A percentile compares a stretch with the other conserved stretches of the same genome.
Evolutionary conservation across 2,797 vertebrate species (phyloP).

Genomic region (Prionace glauca): DNA sequence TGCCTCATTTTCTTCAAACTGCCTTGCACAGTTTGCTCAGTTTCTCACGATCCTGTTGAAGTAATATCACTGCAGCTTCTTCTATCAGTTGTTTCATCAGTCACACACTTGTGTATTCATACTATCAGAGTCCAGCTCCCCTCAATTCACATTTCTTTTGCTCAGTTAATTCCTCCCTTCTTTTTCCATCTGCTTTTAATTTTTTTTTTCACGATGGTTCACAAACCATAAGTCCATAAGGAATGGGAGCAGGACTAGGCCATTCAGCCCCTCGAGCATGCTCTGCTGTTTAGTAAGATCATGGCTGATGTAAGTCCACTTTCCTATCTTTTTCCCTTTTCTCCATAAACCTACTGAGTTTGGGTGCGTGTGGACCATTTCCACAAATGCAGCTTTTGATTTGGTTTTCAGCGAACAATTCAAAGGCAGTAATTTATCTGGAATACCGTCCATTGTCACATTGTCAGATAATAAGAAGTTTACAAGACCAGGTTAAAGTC

Average conservation of each 20-base stretch:
- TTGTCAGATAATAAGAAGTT: not conserved
- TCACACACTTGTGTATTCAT: too few species aligned
- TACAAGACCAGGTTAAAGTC: too few species aligned
- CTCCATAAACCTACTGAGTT: not conserved
- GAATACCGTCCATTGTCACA: not conserved
- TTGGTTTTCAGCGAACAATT: not conserved
- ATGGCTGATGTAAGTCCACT: too few species aligned
- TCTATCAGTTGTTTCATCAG: not conserved
- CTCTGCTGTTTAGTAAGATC: too few species aligned
- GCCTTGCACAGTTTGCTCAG: not conserved
- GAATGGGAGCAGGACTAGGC: too few species aligned
- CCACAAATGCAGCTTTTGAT: not conserved
- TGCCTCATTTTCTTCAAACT: not conserved
- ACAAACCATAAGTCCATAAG: not conserved
- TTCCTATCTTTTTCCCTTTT: too few species aligned
- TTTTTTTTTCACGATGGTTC: not conserved
- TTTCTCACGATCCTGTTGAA: not conserved
- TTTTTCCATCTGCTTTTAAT: not conserved
- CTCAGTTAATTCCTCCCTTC: not conserved
- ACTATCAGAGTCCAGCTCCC: too few species aligned
- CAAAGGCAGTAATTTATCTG: not conserved
- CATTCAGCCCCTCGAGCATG: too few species aligned
- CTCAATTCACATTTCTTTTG: too few species aligned
- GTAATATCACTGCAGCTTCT: not conserved
- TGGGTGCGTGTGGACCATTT: not conserved